phyloP scores from a whole-genome alignment of 2,113 vertebrate genomes.

The Ovis canadensis region DNA sequence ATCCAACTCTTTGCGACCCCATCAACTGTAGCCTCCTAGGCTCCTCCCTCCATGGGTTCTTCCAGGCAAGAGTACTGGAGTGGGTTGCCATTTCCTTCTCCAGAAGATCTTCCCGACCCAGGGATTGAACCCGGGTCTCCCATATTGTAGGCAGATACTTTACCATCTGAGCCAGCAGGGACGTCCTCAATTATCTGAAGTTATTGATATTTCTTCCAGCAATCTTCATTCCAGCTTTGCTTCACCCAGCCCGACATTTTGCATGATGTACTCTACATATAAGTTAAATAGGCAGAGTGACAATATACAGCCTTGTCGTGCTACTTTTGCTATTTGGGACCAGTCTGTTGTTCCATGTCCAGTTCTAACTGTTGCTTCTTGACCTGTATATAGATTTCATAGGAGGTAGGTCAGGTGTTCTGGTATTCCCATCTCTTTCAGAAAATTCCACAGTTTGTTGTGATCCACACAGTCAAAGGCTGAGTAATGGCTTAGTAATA shows the following conservation, averaged over 20 bases:
- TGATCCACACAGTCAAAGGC: neutral
- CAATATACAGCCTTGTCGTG: accelerated
- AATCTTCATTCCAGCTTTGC: neutral
- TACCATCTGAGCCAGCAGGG: neutral
- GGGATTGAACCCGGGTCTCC: neutral
- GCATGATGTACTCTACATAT: neutral
- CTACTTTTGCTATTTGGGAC: neutral
- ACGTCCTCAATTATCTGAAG: neutral
- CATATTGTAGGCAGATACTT: neutral
- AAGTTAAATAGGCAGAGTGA: neutral
- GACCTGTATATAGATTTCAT: neutral
- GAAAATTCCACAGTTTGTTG: neutral
- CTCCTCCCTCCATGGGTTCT: neutral
- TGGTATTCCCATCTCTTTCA: neutral
- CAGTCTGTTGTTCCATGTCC: neutral
- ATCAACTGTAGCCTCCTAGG: neutral
- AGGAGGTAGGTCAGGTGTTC: neutral
- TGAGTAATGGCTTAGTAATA: neutral
- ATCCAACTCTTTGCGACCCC: neutral
- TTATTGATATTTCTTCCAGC: neutral
- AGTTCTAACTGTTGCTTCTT: neutral
- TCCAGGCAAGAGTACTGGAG: neutral
- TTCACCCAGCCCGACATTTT: neutral
- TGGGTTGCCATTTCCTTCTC: neutral
- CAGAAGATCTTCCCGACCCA: accelerated